Conservation (phyloP, 2,113 vertebrate species). For the Pterocles gutturalis region DNA sequence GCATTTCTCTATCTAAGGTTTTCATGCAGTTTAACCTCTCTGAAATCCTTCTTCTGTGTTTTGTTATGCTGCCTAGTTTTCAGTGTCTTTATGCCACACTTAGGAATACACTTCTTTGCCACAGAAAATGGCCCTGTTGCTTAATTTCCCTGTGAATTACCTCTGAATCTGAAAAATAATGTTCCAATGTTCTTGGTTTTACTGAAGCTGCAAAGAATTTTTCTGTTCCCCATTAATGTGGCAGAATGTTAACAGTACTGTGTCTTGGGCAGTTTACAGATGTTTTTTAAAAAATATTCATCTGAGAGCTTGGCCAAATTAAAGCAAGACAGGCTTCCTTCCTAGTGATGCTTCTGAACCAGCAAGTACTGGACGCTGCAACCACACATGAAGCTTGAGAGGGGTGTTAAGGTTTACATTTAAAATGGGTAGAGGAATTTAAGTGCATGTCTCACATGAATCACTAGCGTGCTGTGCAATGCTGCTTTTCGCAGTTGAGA, state of each 20-base stretch:
- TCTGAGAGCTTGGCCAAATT: not conserved
- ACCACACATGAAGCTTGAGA: not conserved
- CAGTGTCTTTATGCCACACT: not conserved
- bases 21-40: not conserved
- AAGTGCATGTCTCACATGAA: fast-evolving
- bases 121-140: not conserved
- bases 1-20: not conserved
- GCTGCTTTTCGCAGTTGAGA: not conserved
- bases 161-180: not conserved
- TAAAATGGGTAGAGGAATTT: not conserved
- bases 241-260: not conserved
- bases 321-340: not conserved
- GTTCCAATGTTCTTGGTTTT: not conserved
- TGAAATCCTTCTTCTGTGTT: not conserved
- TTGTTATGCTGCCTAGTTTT: not conserved
- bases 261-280: not conserved
- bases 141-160: not conserved
- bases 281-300: not conserved
- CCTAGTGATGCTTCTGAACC: not conserved
- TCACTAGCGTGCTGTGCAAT: not conserved
- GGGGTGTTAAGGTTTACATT: not conserved
- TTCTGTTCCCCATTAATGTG: not conserved
- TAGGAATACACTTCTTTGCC: not conserved
- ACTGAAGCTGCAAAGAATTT: not conserved
- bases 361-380: not conserved